Evolutionary conservation across 37 sponge, comb jelly and placozoan genomes (phyloP), one percentile per base, ranked within the genome.

Genomic region (Ianthella basta): DNA sequence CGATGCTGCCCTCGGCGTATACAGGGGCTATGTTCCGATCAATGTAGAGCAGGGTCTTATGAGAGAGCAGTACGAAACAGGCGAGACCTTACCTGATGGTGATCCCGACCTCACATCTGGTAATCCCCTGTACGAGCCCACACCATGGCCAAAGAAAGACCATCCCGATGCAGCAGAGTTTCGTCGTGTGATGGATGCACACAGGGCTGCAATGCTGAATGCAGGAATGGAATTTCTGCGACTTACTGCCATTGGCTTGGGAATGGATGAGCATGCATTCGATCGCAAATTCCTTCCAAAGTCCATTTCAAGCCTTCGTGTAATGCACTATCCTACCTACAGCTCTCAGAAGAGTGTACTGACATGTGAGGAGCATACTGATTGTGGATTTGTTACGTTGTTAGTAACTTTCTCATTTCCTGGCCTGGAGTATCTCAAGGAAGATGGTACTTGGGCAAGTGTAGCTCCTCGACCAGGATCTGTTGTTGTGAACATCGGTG

Each of bases 251-350:
- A 70, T 72, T 34, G 89, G 89, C n/a, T 67, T 84, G 33, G 86
- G 86, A 21, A 24, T 79, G 5, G 63, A 55, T 50, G 89, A 89
- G 67, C 35, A 80, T 40, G 10, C 15, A 8, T 89, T 85, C 57
- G 86, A 85, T 30, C 27, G 55, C 23, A 41, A 15, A 0, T 89
- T 89, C 38, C 59, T 80, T 23, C 85, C 85, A 0, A 81, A 89
- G 18, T 34, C 89, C 25, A 12, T 36, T 21, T 80, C 90, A 18
- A 90, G 64, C 56, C 83, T 86, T 55, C 63, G 86, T 0, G 16
- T 90, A 37, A 81, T 90, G 86, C 86, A 90, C 80, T 90, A 90
- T 8, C 83, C 90, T 10, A 59, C 81, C 18, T 21, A 39, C 34
- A 30, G 25, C 12, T 44, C 60, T 3, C 35, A 30, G 24, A 59